These are phyloP conservation scores for Rhimphoctona megacephalus DNA, from an alignment of 2,888 invertebrate species.

Conservation along the genomic window DNA sequence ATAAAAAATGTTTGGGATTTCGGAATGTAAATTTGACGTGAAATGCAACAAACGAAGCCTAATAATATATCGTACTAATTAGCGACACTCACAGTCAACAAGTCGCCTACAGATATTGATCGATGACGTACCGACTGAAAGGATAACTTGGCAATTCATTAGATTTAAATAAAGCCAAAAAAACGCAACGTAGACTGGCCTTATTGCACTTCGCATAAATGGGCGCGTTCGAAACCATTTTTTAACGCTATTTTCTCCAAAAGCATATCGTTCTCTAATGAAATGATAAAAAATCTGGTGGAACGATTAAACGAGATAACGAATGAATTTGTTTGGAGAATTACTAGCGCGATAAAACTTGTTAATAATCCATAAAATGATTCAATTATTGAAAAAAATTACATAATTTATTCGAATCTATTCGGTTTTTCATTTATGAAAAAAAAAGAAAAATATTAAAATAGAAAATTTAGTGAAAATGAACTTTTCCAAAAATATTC, in stretches of 20 bases:
- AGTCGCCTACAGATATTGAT: conserved; percentile 17
- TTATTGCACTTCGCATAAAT: conserved; percentile 53
- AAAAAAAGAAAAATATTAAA: not conserved
- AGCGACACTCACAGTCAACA: conserved; percentile 44
- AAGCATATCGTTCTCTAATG: not conserved
- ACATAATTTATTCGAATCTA: not conserved
- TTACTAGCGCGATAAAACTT: not conserved
- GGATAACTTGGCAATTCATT: conserved; percentile 44
- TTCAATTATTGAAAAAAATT: not conserved
- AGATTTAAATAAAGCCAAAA: conserved; percentile 28
- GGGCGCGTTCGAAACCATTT: conserved; percentile 23
- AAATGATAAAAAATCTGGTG: not conserved
- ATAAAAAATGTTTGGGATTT: not conserved
- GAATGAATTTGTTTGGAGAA: not conserved
- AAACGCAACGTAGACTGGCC: conserved; percentile 43
- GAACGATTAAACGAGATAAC: not conserved
- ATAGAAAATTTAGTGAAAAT: not conserved
- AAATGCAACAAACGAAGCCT: conserved; percentile 57
- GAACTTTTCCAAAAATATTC: not conserved
- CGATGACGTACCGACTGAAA: conserved; percentile 52
- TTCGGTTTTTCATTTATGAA: not conserved
- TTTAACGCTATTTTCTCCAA: not conserved
- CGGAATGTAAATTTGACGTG: not conserved
- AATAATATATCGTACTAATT: conserved; percentile 50
- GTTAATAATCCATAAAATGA: not conserved